These are phyloP conservation scores for Alectura lathami DNA, from an alignment of 2,113 vertebrate species.

Conservation along the genomic window DNA sequence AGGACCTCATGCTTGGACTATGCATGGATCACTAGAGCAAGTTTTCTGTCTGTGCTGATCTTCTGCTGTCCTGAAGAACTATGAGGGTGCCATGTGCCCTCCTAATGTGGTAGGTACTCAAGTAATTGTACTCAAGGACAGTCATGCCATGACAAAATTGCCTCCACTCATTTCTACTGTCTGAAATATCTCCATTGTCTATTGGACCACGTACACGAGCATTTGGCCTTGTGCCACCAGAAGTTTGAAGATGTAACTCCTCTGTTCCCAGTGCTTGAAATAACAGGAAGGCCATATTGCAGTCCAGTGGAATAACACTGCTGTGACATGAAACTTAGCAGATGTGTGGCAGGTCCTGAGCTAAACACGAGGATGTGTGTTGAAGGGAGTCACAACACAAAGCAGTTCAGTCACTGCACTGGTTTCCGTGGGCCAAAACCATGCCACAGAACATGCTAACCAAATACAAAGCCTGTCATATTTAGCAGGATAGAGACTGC, in stretches of 20 bases:
- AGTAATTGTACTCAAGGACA: neutral
- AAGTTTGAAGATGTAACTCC: neutral
- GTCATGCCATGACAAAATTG: neutral
- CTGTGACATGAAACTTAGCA: neutral
- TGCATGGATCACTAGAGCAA: neutral
- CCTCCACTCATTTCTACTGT: neutral
- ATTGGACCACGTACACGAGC: neutral
- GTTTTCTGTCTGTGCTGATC: neutral
- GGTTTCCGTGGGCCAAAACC: neutral
- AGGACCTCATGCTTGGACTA: neutral
- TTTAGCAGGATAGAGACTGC: neutral
- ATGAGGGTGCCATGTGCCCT: accelerated
- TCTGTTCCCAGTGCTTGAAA: neutral
- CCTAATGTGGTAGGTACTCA: neutral
- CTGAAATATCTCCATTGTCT: too few relatives aligned
- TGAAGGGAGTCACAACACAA: neutral
- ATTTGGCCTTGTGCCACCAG: neutral
- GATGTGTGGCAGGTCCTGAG: neutral
- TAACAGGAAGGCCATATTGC: neutral
- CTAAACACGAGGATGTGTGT: neutral
- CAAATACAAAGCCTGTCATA: neutral
- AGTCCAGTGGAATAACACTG: neutral
- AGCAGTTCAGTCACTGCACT: neutral
- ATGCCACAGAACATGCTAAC: neutral
- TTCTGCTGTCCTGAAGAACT: neutral